These are phyloP conservation scores for Mythimna ferrago DNA, from an alignment of 2,888 invertebrate species.

Conservation along the genomic window DNA sequence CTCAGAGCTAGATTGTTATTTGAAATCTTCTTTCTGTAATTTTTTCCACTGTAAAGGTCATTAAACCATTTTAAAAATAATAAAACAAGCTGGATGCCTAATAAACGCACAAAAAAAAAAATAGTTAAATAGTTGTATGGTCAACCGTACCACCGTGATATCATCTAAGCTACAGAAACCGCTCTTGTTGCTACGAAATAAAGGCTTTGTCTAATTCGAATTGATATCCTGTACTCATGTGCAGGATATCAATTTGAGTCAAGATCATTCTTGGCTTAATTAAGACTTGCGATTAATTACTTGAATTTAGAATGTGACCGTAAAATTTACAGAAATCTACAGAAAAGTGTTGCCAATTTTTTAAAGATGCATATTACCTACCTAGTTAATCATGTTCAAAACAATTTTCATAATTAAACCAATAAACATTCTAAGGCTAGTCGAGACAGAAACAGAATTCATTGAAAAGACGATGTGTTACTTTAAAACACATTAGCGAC, in stretches of 20 bases:
- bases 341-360: background rate
- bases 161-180: constrained; percentile 1
- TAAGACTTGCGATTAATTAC: background rate
- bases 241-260: too few species aligned
- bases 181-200: constrained; percentile 2
- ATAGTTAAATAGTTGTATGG: background rate
- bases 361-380: background rate
- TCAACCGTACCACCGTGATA: background rate
- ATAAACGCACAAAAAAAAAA: too few species aligned
- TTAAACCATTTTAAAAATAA: background rate
- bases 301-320: background rate
- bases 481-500: constrained; percentile 74
- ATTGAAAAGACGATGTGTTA: constrained; percentile 71
- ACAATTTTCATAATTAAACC: constrained; percentile 33
- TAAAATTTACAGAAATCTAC: background rate
- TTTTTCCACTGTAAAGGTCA: background rate
- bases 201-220: background rate
- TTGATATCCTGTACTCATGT: background rate
- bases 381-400: background rate
- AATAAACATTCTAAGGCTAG: constrained; percentile 32
- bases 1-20: constrained; percentile 2
- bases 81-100: background rate
- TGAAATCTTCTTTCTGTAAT: constrained; percentile 13
- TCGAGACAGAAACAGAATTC: constrained; percentile 58
- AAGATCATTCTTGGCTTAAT: too few species aligned